These are phyloP conservation scores for Lycocerus yunnanus DNA, from an alignment of 2,888 invertebrate species.

Conservation along the genomic window DNA sequence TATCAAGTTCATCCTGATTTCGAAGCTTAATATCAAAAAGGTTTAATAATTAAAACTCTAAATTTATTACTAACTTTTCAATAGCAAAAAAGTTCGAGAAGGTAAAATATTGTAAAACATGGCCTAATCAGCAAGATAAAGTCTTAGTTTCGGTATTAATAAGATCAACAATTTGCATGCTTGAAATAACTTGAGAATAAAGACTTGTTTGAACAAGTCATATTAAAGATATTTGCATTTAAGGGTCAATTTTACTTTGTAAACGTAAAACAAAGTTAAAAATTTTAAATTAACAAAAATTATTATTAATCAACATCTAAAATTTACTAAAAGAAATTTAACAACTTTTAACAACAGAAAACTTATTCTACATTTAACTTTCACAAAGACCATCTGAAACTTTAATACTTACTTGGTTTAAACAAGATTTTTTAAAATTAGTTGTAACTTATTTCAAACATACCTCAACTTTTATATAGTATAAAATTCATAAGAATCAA, in stretches of 20 bases:
- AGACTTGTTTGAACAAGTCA: slow-evolving; percentile 13
- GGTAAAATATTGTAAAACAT: slow-evolving; percentile 17
- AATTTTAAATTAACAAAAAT: slow-evolving; percentile 14
- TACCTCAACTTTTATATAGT: not conserved
- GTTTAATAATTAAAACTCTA: slow-evolving; percentile 21
- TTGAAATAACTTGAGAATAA: slow-evolving; percentile 21
- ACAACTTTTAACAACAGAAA: not conserved
- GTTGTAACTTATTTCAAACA: not conserved
- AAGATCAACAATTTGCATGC: slow-evolving; percentile 25
- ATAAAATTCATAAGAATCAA: not conserved
- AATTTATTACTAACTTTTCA: slow-evolving; percentile 16
- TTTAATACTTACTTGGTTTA: not conserved
- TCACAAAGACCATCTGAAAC: not conserved
- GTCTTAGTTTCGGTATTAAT: slow-evolving; percentile 26
- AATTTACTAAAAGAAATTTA: slow-evolving; percentile 3
- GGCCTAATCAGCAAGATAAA: slow-evolving; percentile 23
- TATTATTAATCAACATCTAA: slow-evolving; percentile 5
- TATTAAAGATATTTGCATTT: slow-evolving; percentile 19
- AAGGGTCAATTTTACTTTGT: slow-evolving; percentile 19
- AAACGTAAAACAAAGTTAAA: slow-evolving; percentile 10
- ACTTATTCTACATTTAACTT: not conserved
- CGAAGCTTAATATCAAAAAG: slow-evolving; percentile 14
- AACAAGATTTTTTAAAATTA: not conserved
- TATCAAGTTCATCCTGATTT: slow-evolving; percentile 6
- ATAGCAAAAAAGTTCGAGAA: slow-evolving; percentile 18